Evolutionary conservation across 92 coral and sea anemone genomes (phyloP).

Genomic region (Plumapathes pennacea): DNA sequence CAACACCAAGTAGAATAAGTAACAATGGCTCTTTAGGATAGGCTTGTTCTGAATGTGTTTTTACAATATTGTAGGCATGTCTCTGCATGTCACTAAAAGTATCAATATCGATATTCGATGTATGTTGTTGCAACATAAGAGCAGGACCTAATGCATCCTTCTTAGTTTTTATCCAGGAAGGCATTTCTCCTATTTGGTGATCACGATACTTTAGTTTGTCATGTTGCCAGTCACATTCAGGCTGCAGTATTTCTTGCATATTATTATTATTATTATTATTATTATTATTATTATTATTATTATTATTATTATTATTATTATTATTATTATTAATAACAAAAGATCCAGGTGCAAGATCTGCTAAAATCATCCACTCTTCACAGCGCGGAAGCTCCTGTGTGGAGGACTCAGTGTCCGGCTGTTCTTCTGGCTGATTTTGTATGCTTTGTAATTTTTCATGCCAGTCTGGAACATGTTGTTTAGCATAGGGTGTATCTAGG

Average conservation of each 20-base stretch:
- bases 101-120: not conserved
- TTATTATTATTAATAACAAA: slow-evolving; percentile 4
- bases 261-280: not conserved
- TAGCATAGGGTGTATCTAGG: not conserved
- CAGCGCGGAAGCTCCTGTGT: slow-evolving; percentile 2
- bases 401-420: not conserved
- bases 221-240: not conserved
- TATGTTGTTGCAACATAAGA: not conserved
- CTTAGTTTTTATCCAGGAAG: slow-evolving; percentile 16
- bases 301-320: too few relatives aligned
- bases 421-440: not conserved
- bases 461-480: slow-evolving; percentile 12
- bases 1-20: slow-evolving; percentile 25
- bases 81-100: slow-evolving; percentile 17
- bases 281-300: too few relatives aligned
- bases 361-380: slow-evolving; percentile 35
- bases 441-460: not conserved
- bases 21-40: slow-evolving; percentile 7
- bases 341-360: slow-evolving; percentile 16
- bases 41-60: slow-evolving; percentile 2
- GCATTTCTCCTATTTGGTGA: slow-evolving; percentile 31
- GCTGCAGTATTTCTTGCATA: too few relatives aligned
- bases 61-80: slow-evolving; percentile 21
- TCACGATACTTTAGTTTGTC: not conserved
- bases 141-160: not conserved